Evolutionary conservation across 2,888 invertebrate species (phyloP).

Genomic region (Flexamia atlantica): DNA sequence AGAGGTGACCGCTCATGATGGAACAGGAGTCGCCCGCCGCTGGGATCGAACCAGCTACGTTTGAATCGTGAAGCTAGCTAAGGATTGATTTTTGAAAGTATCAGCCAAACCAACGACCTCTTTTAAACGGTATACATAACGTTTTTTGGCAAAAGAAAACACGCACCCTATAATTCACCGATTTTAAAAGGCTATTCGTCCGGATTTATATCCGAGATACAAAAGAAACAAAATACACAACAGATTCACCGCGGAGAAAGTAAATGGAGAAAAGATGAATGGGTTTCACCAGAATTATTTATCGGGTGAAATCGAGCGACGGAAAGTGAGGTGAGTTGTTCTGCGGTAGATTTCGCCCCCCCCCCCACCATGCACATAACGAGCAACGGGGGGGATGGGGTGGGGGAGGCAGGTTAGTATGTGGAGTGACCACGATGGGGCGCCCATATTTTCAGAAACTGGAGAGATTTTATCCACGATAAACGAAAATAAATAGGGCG

Average conservation of each 20-base stretch:
- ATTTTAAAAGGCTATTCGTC: not conserved
- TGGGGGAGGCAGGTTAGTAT: constrained; percentile 42
- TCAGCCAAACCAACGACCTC: too few species aligned
- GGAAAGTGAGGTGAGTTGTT: constrained; percentile 50
- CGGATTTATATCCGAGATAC: not conserved
- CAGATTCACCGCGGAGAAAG: constrained; percentile 26
- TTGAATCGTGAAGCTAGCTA: too few species aligned
- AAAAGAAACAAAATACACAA: constrained; percentile 36
- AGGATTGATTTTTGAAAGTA: too few species aligned
- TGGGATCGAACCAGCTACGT: too few species aligned
- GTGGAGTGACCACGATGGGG: constrained; percentile 44
- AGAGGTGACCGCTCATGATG: too few species aligned
- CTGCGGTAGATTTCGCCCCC: constrained; percentile 38
- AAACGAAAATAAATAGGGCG: constrained; percentile 55
- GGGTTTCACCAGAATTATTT: constrained; percentile 46
- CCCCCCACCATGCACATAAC: not conserved
- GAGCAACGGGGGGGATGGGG: not conserved
- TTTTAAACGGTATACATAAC: too few species aligned
- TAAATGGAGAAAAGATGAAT: constrained; percentile 49
- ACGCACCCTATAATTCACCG: not conserved
- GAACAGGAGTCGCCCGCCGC: too few species aligned
- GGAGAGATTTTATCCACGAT: constrained; percentile 34
- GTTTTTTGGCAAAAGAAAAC: too few species aligned
- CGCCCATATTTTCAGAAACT: constrained; percentile 46
- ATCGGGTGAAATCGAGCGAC: constrained; percentile 53